Percentiles rank a stretch among this genome's conserved stretches.
Conservation (phyloP, 2,113 vertebrate species). For the Platanista minor region DNA sequence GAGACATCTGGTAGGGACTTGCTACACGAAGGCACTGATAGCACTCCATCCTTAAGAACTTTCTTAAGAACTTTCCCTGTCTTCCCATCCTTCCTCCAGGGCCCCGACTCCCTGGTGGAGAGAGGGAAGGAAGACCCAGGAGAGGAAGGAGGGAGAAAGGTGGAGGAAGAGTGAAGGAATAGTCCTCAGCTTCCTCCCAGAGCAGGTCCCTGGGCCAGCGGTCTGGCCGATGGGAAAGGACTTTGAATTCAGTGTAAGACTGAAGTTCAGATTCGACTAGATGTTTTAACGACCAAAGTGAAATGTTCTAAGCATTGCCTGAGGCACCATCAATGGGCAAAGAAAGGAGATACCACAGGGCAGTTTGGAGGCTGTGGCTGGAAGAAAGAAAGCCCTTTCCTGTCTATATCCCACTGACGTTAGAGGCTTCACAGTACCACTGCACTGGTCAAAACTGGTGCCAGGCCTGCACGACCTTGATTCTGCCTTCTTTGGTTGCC, state of each 20-base stretch:
- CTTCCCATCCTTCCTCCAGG: not conserved
- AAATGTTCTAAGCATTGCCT: not conserved
- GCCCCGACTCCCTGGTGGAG: no score
- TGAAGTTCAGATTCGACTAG: not conserved
- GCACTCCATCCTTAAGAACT: not conserved
- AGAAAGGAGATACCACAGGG: rapidly evolving
- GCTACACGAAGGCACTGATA: no score
- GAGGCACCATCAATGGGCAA: not conserved
- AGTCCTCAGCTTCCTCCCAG: not conserved
- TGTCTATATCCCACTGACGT: not conserved
- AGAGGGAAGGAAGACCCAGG: not conserved
- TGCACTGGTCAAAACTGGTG: rapidly evolving
- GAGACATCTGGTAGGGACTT: not conserved
- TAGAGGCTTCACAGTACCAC: rapidly evolving
- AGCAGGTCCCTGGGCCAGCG: not conserved
- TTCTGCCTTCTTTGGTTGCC: not conserved
- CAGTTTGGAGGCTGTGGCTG: not conserved
- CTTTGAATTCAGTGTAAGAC: not conserved
- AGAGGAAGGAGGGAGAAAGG: not conserved
- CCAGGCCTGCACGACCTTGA: not conserved
- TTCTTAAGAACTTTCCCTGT: not conserved
- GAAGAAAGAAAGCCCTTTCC: not conserved
- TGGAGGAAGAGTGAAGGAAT: not conserved
- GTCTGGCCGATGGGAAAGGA: rapidly evolving
- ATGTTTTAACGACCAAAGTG: not conserved